A percentile compares a stretch with the other conserved stretches of the same genome.
Conservation (phyloP, 2,797 vertebrate genomes). For the Pantherophis alleghaniensis region DNA sequence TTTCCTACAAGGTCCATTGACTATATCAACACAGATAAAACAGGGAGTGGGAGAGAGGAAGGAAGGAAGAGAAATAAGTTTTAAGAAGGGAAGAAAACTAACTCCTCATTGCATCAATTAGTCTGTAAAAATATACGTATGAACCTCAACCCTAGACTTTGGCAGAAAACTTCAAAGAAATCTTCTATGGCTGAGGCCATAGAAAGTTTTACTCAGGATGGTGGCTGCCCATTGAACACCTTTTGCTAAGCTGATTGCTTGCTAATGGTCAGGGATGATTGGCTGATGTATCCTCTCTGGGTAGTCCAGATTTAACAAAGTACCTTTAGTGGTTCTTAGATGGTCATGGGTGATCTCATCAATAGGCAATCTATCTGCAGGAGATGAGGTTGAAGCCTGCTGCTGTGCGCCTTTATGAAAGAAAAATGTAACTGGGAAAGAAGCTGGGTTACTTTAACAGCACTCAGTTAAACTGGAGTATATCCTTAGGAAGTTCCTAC, state of each 20-base stretch:
- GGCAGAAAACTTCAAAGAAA: not conserved
- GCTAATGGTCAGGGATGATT: conserved; percentile 21
- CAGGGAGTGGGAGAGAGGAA: not conserved
- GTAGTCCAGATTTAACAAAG: conserved; percentile 18
- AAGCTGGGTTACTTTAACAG: not conserved
- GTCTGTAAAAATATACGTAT: not conserved
- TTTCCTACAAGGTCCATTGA: not conserved
- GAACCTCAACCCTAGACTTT: not conserved
- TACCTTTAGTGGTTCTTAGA: not conserved
- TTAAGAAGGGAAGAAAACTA: conserved; percentile 1
- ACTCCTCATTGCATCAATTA: not conserved
- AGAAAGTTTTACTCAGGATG: not conserved
- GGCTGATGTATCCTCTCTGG: conserved; percentile 18
- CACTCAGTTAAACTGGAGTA: not conserved
- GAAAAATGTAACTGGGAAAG: not conserved
- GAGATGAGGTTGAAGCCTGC: not conserved
- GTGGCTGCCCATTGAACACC: not conserved
- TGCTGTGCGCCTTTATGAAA: not conserved
- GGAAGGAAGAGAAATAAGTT: conserved; percentile 27
- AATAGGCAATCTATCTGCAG: conserved; percentile 23
- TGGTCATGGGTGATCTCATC: not conserved
- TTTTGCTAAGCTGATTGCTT: conserved; percentile 21
- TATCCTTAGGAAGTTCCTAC: not conserved
- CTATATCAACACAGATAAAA: conserved; percentile 11
- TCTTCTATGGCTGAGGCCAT: not conserved